Evolutionary conservation across 2,113 vertebrate genomes (phyloP), one percentile per base, ranked within the genome.

Genomic region (human): DNA sequence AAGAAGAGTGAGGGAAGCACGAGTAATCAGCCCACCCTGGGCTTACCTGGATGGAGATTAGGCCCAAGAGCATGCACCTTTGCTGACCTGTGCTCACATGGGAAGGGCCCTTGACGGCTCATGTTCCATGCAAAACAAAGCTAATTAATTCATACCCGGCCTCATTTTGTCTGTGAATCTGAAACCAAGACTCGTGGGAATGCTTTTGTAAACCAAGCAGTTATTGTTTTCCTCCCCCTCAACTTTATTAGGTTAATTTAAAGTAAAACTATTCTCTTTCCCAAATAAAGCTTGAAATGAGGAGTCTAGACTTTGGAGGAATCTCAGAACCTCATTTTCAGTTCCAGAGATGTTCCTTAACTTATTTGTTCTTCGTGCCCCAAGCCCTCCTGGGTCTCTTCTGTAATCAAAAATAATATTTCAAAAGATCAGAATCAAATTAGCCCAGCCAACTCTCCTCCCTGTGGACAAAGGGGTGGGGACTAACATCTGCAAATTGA

Each of bases 91-190:
- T 0, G n/a, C 30, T 16, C 61, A 64, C 12, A 14, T 0, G 27
- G 7, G 8, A 18, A 38, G n/a, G 16, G 18, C 10, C 7, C 90
- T 59, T 45, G 76, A 12, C 55, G 85, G 22, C 25, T 52, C 40
- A 52, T 1, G 52, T 64, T 78, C 70, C 11, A 40, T 32, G 38
- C 14, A 70, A 93, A 96, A 43, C 70, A 82, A 75, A 90, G 81
- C 38, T 81, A 95, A 97, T 87, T 40, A 96, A 96, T 97, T 91
- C 72, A 88, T 43, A 45, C 2, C 48, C 9, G 1, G 57, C 25
- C n/a, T 97, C 88, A 40, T 94, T 95, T 97, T 93, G 94, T 93
- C 94, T 85, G 95, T 90, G 52, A 89, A 89, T 90, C 66, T 82
- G 85, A 97, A 95, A 90, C 25, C 17, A 72, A 96, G 72, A 35